A percentile compares a stretch with the other conserved stretches of the same genome.
phyloP scores from a whole-genome alignment of 2,797 vertebrate genomes.

The Galaxias olidus region DNA sequence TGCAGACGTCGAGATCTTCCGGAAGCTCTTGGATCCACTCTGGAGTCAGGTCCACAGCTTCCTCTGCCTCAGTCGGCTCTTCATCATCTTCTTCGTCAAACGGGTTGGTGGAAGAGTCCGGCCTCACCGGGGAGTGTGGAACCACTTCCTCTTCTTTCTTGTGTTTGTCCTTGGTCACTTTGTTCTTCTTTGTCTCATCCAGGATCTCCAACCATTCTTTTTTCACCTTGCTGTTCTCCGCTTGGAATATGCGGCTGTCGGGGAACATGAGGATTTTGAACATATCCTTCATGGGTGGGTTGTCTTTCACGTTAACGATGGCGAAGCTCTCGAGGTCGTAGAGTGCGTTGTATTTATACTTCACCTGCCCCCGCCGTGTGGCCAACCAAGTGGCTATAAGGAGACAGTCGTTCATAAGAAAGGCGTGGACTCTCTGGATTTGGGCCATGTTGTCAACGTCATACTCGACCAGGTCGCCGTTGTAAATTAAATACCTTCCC shows the following conservation, averaged over 20 bases:
- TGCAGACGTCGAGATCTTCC: constrained; percentile 95
- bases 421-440: constrained; percentile 93
- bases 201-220: constrained; percentile 98
- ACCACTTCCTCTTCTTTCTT: constrained; percentile 85
- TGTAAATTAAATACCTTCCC: constrained; percentile 93
- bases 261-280: constrained; percentile 99
- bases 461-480: constrained; percentile 93
- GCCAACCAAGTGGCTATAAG: constrained; percentile 92
- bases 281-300: constrained; percentile 99
- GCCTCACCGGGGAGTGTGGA: constrained; percentile 63
- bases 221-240: constrained; percentile 97
- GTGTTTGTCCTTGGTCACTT: constrained; percentile 83
- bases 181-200: constrained; percentile 93
- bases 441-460: constrained; percentile 94
- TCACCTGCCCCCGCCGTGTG: constrained; percentile 84
- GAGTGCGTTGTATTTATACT: constrained; percentile 90
- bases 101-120: constrained; percentile 82
- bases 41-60: constrained; percentile 82
- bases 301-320: constrained; percentile 96
- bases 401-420: constrained; percentile 97
- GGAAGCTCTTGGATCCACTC: constrained; percentile 98
- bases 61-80: constrained; percentile 62
- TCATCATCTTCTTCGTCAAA: constrained; percentile 77
- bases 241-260: constrained; percentile 95
- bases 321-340: constrained; percentile 95